These are phyloP conservation scores for Saturnia pavonia DNA, from an alignment of 2,888 invertebrate genomes.

Conservation along the genomic window DNA sequence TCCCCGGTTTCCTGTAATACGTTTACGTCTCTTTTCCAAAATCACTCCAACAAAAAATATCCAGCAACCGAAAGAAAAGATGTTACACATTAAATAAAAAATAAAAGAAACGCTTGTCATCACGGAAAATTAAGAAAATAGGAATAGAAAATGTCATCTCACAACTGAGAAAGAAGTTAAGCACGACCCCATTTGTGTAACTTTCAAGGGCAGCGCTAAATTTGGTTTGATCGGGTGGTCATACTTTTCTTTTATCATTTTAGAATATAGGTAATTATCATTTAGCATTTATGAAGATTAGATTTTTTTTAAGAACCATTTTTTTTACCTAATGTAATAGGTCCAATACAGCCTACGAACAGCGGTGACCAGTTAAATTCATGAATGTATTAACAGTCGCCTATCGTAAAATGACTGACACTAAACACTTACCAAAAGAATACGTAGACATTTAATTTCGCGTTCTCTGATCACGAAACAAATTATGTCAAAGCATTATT, in stretches of 20 bases:
- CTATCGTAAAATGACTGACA: too few relatives aligned
- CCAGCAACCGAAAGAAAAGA: too few relatives aligned
- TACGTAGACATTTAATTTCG: too few relatives aligned
- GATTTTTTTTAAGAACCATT: neutral
- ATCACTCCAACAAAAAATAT: too few relatives aligned
- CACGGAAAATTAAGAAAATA: neutral
- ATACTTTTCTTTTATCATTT: neutral
- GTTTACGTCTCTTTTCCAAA: too few relatives aligned
- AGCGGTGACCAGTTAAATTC: too few relatives aligned
- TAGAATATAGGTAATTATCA: neutral
- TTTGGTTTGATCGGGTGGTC: conserved; percentile 1
- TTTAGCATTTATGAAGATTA: neutral
- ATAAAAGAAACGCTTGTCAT: neutral
- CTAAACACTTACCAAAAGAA: too few relatives aligned
- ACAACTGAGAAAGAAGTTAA: conserved; percentile 2
- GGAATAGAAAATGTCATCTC: conserved; percentile 8
- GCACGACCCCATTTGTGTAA: neutral
- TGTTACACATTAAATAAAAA: neutral
- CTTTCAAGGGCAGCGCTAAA: neutral
- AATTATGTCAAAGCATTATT: too few relatives aligned
- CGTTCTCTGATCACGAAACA: too few relatives aligned
- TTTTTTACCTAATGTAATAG: neutral
- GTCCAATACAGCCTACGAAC: too few relatives aligned
- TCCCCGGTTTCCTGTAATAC: too few relatives aligned
- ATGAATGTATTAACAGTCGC: too few relatives aligned